These are phyloP conservation scores for Geophilus truncorum DNA, from an alignment of 2,888 invertebrate genomes.

Conservation along the genomic window DNA sequence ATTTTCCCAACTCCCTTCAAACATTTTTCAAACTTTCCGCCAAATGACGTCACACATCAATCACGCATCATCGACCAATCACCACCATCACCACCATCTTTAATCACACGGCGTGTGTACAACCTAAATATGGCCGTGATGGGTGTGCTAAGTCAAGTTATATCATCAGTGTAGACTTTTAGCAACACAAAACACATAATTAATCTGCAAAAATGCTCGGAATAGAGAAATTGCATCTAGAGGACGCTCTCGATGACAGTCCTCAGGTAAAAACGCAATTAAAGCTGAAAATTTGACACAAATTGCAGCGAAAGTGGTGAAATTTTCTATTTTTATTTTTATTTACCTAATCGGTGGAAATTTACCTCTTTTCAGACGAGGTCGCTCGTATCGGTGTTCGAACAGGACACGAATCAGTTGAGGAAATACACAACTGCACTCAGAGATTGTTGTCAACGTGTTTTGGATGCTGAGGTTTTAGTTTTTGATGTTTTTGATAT, in stretches of 20 bases:
- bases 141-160: not conserved
- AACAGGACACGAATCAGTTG: conserved; percentile 31
- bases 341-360: too few relatives aligned
- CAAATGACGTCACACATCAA: too few relatives aligned
- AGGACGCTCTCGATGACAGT: conserved; percentile 37
- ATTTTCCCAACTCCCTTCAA: too few relatives aligned
- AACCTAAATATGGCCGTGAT: not conserved
- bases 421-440: conserved; percentile 33
- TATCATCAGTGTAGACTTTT: not conserved
- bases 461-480: conserved; percentile 35
- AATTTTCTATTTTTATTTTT: too few relatives aligned
- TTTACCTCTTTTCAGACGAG: too few relatives aligned
- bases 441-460: conserved; percentile 30
- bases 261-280: conserved; percentile 32
- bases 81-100: too few relatives aligned
- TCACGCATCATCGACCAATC: too few relatives aligned
- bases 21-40: too few relatives aligned
- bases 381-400: conserved; percentile 34
- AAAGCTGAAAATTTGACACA: not conserved
- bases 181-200: not conserved
- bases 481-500: not conserved
- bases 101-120: too few relatives aligned
- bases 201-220: conserved; percentile 34
- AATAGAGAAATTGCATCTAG: conserved; percentile 37
- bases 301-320: not conserved